Evolutionary conservation across 2,888 invertebrate genomes (phyloP), one percentile per base, ranked within the genome.

Genomic region (Octonoba sinensis): DNA sequence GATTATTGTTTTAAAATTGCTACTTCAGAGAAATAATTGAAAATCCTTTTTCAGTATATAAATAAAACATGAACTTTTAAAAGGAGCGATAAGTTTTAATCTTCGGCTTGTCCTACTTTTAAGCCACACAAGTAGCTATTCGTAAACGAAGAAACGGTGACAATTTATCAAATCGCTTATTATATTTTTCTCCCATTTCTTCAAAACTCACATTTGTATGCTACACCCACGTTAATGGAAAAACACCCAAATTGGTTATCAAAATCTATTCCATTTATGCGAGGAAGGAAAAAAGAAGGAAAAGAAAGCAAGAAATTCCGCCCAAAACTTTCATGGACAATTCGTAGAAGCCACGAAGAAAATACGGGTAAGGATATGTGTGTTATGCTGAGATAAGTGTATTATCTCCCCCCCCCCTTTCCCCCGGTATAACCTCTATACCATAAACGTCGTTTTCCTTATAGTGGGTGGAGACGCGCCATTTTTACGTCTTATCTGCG

Each of bases 391-490:
- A 51, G 66, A 66, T 66, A 66, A 66, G 66, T 66, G 51, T 22
- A 66, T 66, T 66, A 51, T 51, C 13, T n/a, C 65, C 44, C 74
- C 44, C 59, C 66, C 66, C 54, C 66, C 47, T n/a, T 27, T 1
- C 27, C 24, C 13, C 62, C 44, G n/a, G 36, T 36, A 36, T 36
- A 36, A 36, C 36, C 36, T 36, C 36, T 36, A 11, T 6, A 6
- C 36, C 36, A 36, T 36, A 36, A 36, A 36, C 36, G 36, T 16
- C 47, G 24, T 60, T 27, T 47, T 57, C 70, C 18, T 18, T 46
- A 54, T 47, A 65, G 76, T 70, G 76, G 69, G 70, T 56, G 60
- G 64, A 70, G 76, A 54, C 62, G 69, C 20, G n/a, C 54, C 44
- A 36, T 60, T 59, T 75, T 67, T 66, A 67, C 36, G 51, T 51